Conservation (phyloP, 2,888 invertebrate genomes). For the Podabrus alpinus region DNA sequence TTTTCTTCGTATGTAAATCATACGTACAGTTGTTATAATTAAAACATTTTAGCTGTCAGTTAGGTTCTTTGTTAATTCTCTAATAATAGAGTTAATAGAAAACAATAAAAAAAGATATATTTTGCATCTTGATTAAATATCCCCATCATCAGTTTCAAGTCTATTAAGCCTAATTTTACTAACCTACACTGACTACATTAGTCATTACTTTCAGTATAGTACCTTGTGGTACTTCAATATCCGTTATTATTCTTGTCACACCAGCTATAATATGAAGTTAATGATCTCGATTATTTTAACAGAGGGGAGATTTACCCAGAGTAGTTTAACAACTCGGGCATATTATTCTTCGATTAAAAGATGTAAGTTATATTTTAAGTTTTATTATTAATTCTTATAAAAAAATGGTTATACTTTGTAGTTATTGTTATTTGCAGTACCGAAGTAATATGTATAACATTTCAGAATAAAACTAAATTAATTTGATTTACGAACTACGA, state of each 20-base stretch:
- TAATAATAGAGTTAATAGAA: no score
- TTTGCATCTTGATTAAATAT: no score
- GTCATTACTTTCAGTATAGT: neutral
- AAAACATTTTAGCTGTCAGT: no score
- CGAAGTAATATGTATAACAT: neutral
- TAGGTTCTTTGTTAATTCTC: no score
- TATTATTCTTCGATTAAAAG: neutral
- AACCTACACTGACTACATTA: neutral
- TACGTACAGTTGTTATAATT: no score
- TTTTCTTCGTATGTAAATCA: no score
- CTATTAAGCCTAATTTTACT: neutral
- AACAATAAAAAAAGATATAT: no score
- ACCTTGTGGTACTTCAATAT: neutral
- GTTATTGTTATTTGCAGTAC: neutral
- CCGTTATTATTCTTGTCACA: neutral
- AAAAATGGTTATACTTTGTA: neutral
- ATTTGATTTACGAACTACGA: neutral
- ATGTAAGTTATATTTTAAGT: neutral
- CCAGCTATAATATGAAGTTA: neutral
- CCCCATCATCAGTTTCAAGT: neutral
- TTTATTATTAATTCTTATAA: neutral
- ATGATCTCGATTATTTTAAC: neutral
- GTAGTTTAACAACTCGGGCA: neutral
- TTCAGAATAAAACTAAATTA: neutral
- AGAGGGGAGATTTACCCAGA: neutral